Evolutionary conservation across 2,888 invertebrate species (phyloP).

Genomic region (Caenorhabditis japonica): DNA sequence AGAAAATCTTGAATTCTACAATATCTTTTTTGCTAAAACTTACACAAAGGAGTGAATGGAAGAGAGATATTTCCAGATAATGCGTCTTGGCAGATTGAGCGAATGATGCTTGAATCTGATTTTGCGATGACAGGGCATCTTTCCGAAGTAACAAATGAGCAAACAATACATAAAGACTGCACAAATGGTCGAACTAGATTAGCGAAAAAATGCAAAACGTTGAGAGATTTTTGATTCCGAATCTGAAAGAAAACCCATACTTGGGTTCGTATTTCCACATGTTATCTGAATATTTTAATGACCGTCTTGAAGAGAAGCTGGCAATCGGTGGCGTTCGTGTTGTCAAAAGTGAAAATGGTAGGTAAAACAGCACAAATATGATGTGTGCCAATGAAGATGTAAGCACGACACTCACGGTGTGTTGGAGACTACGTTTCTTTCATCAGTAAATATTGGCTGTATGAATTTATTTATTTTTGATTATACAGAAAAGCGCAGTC

Average conservation of each 20-base stretch:
- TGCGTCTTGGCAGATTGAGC: background rate
- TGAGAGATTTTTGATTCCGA: conserved; percentile 20
- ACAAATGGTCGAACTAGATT: conserved; percentile 71
- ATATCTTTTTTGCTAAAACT: conserved; percentile 4
- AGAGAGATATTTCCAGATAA: background rate
- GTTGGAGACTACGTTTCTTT: no score
- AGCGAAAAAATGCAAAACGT: conserved; percentile 63
- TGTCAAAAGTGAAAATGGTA: no score
- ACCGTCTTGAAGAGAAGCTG: no score
- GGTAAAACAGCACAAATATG: no score
- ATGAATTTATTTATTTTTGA: no score
- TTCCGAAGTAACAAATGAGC: conserved; percentile 15
- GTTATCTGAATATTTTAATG: no score
- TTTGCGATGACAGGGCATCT: background rate
- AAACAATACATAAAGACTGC: conserved; percentile 64
- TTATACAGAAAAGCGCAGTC: no score
- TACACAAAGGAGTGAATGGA: background rate
- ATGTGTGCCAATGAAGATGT: no score
- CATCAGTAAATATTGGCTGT: no score
- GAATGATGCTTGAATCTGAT: background rate
- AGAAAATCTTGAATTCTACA: conserved; percentile 1
- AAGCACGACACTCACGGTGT: no score
- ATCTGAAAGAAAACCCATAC: conserved; percentile 17
- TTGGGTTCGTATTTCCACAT: no score
- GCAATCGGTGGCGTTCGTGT: no score